phyloP scores from a whole-genome alignment of 2,888 invertebrate species.

The Caradrina clavipalpis region DNA sequence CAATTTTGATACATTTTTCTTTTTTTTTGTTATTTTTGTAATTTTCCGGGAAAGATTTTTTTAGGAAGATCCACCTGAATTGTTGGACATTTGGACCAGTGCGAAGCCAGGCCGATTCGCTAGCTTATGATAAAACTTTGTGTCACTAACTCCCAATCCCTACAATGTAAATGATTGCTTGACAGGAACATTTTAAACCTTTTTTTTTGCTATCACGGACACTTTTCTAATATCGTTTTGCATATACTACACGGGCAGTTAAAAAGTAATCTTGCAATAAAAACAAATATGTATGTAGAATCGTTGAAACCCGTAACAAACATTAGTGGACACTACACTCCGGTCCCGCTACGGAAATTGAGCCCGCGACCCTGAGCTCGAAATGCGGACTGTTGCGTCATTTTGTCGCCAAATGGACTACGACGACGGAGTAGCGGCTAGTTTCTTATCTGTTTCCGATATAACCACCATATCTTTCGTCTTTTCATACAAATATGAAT shows the following conservation, averaged over 20 bases:
- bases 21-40: too few species aligned
- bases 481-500: constrained; percentile 5
- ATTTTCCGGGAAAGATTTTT: too few species aligned
- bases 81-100: too few species aligned
- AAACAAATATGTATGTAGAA: constrained; percentile 13
- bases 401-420: constrained; percentile 35
- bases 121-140: too few species aligned
- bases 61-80: too few species aligned
- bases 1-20: too few species aligned
- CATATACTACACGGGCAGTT: too few species aligned
- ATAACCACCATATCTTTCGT: not conserved
- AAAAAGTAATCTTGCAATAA: constrained; percentile 6
- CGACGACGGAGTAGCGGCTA: not conserved
- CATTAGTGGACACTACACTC: constrained; percentile 19
- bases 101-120: too few species aligned
- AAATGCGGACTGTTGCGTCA: constrained; percentile 45
- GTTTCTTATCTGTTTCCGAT: constrained; percentile 21
- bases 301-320: not conserved
- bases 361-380: constrained; percentile 31
- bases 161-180: too few species aligned
- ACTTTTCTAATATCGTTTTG: not conserved
- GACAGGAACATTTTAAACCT: too few species aligned
- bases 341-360: constrained; percentile 45
- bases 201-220: too few species aligned
- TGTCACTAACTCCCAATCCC: too few species aligned